Evolutionary conservation across 2,113 vertebrate genomes (phyloP), one percentile per base, ranked within the genome.

Genomic region (Asarcornis scutulata): DNA sequence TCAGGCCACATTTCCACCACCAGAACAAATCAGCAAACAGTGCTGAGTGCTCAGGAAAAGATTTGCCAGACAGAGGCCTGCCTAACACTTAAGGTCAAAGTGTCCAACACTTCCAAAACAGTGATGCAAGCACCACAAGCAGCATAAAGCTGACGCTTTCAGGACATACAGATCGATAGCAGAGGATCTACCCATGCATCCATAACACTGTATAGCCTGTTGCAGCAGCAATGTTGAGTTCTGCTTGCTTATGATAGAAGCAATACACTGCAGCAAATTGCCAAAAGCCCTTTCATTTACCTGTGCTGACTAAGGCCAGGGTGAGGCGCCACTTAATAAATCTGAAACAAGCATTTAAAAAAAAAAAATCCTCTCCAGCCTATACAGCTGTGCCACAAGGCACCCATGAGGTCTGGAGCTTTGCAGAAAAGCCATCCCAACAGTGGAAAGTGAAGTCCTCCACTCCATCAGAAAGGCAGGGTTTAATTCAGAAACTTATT

Each of bases 131-230:
- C 17, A 22, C 22, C 13, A 14, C 21, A 34, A 3, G 9, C 27
- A 75, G 68, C 56, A 46, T 34, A 60, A 82, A 82, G 71, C n/a
- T 77, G 46, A 32, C 36, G n/a, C 3, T 72, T 59, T 40, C 63
- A 34, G 58, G 25, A 64, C 36, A 20, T 15, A 42, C 7, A 56
- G 34, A 60, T 56, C 56, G 58, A 20, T 5, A 53, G 23, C 0
- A 0, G 36, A 71, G 44, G 21, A 67, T 29, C 56, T 32, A 63
- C 13, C 36, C 21, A 3, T 34, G 50, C 7, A 40, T 5, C 14
- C n/a, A 29, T 31, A 36, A 68, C n/a, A 22, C 32, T 14, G 34
- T 1, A 40, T 0, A 60, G 58, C 34, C n/a, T 21, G 14, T 3
- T 29, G 31, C 26, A 50, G 34, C 10, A 91, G 40, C 67, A 78